Evolutionary conservation across 1,140 invertebrate genomes (phyloP).

Genomic region (Magallana ariakensis): DNA sequence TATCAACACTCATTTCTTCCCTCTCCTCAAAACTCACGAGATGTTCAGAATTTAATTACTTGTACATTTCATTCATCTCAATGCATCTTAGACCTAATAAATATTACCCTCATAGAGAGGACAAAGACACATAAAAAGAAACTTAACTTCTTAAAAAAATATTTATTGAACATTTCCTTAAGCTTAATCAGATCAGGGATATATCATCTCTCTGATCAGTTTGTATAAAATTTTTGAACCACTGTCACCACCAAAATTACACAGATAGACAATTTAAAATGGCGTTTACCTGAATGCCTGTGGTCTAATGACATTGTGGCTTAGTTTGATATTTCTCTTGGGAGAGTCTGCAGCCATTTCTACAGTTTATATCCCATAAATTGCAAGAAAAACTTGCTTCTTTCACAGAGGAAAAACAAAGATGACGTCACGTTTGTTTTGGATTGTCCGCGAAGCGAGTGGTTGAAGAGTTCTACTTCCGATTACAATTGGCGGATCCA

Average conservation of each 20-base stretch:
- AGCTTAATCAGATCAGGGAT: too few species aligned
- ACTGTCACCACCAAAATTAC: slow-evolving; percentile 31
- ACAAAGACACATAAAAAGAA: too few species aligned
- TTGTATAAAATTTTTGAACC: too few species aligned
- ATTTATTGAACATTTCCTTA: too few species aligned
- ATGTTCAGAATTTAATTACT: too few species aligned
- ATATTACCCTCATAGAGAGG: too few species aligned
- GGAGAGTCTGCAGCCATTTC: slow-evolving; percentile 90
- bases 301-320: slow-evolving; percentile 88
- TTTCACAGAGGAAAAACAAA: slow-evolving; percentile 17
- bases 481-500: neutral
- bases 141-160: too few species aligned
- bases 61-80: too few species aligned
- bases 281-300: slow-evolving; percentile 87
- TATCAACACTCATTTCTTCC: too few species aligned
- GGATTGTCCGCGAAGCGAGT: slow-evolving; percentile 54
- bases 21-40: too few species aligned
- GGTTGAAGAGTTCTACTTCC: slow-evolving; percentile 54
- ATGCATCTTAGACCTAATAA: too few species aligned
- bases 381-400: neutral
- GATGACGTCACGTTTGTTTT: slow-evolving; percentile 57
- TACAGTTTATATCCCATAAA: neutral
- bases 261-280: slow-evolving; percentile 10
- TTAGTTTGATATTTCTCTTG: slow-evolving; percentile 80
- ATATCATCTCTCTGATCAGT: too few species aligned